Conservation (phyloP, 35 echinoderm and acorn worm species). For the Heliocidaris tuberculata region DNA sequence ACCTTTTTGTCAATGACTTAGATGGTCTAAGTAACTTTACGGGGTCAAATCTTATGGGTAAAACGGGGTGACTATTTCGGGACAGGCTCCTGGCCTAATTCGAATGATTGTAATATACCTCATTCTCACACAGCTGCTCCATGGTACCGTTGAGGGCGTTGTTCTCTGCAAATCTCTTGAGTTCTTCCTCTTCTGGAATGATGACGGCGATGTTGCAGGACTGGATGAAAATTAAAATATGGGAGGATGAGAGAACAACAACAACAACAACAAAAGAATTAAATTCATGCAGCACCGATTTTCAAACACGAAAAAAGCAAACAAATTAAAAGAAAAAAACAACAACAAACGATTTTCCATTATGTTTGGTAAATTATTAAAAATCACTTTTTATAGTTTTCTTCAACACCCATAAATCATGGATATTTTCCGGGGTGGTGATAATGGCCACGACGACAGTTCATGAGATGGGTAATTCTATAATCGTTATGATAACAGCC, state of each 20-base stretch:
- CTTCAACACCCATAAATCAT: not conserved
- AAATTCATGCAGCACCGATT: not conserved
- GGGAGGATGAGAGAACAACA: not conserved
- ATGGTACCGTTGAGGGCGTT: slow-evolving; percentile 52
- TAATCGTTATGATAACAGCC: too few species aligned
- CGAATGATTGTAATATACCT: slow-evolving; percentile 42
- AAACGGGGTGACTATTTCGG: too few species aligned
- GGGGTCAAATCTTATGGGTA: too few species aligned
- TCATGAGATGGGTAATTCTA: too few species aligned
- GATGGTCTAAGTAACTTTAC: too few species aligned
- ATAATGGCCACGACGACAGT: too few species aligned
- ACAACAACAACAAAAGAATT: not conserved
- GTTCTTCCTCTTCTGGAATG: slow-evolving; percentile 83
- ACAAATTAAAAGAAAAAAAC: too few species aligned
- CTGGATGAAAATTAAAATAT: slow-evolving; percentile 42
- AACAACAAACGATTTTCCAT: too few species aligned
- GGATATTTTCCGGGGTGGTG: not conserved
- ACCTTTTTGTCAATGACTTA: too few species aligned
- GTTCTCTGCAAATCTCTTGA: slow-evolving; percentile 57
- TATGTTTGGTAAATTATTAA: too few species aligned
- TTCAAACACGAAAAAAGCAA: not conserved
- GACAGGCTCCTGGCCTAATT: too few species aligned
- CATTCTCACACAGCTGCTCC: slow-evolving; percentile 63
- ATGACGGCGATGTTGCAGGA: slow-evolving; percentile 72
- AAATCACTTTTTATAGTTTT: not conserved